These are phyloP conservation scores for Troides aeacus DNA, from an alignment of 2,888 invertebrate species.

Conservation along the genomic window DNA sequence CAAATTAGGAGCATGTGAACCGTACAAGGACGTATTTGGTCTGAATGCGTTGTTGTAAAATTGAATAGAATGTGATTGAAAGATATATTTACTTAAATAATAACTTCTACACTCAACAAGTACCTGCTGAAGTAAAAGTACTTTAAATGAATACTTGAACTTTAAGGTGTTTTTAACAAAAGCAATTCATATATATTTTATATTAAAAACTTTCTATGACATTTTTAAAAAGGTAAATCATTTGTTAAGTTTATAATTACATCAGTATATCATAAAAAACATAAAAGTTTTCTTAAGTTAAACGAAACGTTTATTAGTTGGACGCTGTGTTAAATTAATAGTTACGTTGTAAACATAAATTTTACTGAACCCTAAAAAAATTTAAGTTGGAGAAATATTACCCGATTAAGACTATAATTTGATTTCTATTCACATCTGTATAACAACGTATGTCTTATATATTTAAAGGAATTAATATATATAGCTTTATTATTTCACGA, in stretches of 20 bases:
- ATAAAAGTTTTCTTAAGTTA: neutral
- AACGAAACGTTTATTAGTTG: neutral
- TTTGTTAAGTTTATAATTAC: neutral
- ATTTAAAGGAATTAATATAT: neutral
- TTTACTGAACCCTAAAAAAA: neutral
- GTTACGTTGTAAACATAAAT: neutral
- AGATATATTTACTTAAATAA: neutral
- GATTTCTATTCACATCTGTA: neutral
- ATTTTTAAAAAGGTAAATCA: neutral
- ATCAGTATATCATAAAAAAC: neutral
- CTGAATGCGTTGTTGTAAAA: neutral
- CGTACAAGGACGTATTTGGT: neutral
- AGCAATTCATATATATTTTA: neutral
- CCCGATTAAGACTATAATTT: neutral
- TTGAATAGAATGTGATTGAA: neutral
- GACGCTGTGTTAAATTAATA: neutral
- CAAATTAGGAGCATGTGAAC: no score
- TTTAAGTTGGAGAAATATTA: neutral
- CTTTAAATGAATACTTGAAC: neutral
- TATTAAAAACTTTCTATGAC: neutral
- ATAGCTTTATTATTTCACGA: no score
- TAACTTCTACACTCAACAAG: neutral
- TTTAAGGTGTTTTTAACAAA: neutral
- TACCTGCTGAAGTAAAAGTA: neutral
- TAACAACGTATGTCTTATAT: neutral